Base-by-base conservation (phyloP, 2,888 invertebrate species). In the Drosophila setosimentum region DNA sequence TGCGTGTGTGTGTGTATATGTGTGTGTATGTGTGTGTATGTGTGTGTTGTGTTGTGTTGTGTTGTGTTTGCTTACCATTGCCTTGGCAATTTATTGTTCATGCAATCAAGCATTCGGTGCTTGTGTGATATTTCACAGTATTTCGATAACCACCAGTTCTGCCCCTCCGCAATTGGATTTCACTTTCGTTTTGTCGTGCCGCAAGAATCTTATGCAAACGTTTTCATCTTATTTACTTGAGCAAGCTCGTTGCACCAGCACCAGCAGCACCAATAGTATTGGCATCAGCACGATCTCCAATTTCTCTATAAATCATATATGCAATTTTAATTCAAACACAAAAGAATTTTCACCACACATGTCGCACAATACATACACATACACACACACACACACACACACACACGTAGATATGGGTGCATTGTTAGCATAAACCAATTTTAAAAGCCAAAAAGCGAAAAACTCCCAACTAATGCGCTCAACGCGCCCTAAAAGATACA, bases 381-480 rank as follows among this genome's bases (percentile, higher is more conserved):
- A 30, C 30, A 40, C 50, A 69, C 64, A 73, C 54, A 66, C 55
- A 60, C 30, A 64, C 45, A 59, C 4, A 48, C n/a, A 49, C 37
- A 49, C 8, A 27, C 35, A 21, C 29, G 16, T 8, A 51, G 27
- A 62, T 48, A 58, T 57, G 61, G 59, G 70, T 70, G 88, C 80
- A 87, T 89, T 89, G 83, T 78, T 85, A 79, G 81, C 89, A 87
- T 90, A 87, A 90, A 88, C 79, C 86, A 87, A 87, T 87, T 90
- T 83, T 76, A 83, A 70, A 76, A 88, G 90, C 90, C 83, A 79
- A 88, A 88, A 83, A 76, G 76, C 83, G 86, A 85, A 69, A 83
- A 82, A 73, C 83, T 71, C 73, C 55, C 86, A 80, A 73, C 88
- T 89, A 85, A 85, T 89, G 84, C 88, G 85, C 83, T 85, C 88